Conservation (phyloP, 1,140 invertebrate species). For the Neodiprion fabricii region DNA sequence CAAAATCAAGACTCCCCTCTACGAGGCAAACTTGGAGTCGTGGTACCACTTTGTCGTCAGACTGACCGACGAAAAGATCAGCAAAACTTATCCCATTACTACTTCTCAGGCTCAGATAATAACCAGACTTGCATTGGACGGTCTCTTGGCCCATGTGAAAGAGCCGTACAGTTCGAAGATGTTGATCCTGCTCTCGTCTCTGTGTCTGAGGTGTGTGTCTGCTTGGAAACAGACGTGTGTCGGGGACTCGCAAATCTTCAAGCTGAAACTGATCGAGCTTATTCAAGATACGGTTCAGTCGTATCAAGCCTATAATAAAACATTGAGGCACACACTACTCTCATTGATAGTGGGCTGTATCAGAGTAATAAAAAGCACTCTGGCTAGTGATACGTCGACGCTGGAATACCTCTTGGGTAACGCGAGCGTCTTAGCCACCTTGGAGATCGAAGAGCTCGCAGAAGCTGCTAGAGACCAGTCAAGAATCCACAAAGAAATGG, state of each 20-base stretch:
- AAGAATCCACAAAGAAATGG: constrained; percentile 29
- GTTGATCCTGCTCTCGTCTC: constrained; percentile 49
- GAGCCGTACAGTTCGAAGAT: constrained; percentile 40
- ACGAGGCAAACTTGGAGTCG: constrained; percentile 55
- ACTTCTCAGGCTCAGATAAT: constrained; percentile 44
- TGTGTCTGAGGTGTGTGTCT: constrained; percentile 51
- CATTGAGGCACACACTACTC: constrained; percentile 49
- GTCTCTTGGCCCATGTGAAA: constrained; percentile 46
- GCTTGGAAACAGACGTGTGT: constrained; percentile 49
- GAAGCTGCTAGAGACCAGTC: constrained; percentile 11
- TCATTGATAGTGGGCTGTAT: constrained; percentile 50
- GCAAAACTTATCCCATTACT: constrained; percentile 39
- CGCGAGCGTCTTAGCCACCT: constrained; percentile 40
- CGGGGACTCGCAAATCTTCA: constrained; percentile 40
- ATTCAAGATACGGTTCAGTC: constrained; percentile 52
- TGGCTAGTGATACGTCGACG: constrained; percentile 42
- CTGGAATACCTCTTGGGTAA: constrained; percentile 52
- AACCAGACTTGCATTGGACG: constrained; percentile 45
- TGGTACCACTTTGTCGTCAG: constrained; percentile 57
- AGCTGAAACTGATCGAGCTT: constrained; percentile 43
- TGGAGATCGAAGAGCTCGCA: constrained; percentile 28
- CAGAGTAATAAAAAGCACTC: constrained; percentile 45
- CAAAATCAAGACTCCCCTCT: constrained; percentile 37
- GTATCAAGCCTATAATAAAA: constrained; percentile 47
- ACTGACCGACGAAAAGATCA: constrained; percentile 53